These are phyloP conservation scores for Gryon sp. DNA, from an alignment of 1,140 invertebrate species.

Conservation along the genomic window DNA sequence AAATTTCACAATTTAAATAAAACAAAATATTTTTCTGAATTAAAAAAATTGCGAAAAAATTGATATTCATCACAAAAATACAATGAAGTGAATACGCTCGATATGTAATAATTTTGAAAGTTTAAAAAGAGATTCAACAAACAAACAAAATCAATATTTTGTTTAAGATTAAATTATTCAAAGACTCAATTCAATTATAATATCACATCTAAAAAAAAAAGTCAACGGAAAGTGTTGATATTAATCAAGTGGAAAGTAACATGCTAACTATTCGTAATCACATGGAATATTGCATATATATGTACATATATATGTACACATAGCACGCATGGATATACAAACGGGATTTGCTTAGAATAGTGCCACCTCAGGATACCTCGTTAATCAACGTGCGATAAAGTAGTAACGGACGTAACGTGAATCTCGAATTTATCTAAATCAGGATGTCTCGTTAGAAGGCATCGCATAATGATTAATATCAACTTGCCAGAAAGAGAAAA, in stretches of 20 bases:
- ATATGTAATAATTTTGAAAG: no score
- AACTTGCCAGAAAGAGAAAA: background rate
- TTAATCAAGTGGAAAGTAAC: constrained; percentile 36
- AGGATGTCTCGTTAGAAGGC: constrained; percentile 42
- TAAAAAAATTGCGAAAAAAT: no score
- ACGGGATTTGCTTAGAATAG: constrained; percentile 29
- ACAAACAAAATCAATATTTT: no score
- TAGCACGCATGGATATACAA: constrained; percentile 6
- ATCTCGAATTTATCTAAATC: constrained; percentile 45
- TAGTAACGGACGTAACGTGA: constrained; percentile 54
- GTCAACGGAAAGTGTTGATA: constrained; percentile 22
- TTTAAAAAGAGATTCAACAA: no score
- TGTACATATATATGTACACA: no score
- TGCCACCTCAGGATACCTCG: constrained; percentile 43
- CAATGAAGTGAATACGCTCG: no score
- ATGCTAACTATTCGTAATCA: constrained; percentile 44
- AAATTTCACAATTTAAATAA: no score
- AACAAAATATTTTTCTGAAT: no score
- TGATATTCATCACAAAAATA: no score
- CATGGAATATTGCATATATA: constrained; percentile 36
- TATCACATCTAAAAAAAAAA: no score
- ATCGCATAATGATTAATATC: constrained; percentile 38
- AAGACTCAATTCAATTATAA: no score
- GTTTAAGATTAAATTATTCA: no score
- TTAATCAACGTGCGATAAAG: constrained; percentile 56